Percentiles rank a stretch among this genome's conserved stretches.
phyloP scores from a whole-genome alignment of 53 echinoderm and acorn worm genomes.

The Holothuria scabra region DNA sequence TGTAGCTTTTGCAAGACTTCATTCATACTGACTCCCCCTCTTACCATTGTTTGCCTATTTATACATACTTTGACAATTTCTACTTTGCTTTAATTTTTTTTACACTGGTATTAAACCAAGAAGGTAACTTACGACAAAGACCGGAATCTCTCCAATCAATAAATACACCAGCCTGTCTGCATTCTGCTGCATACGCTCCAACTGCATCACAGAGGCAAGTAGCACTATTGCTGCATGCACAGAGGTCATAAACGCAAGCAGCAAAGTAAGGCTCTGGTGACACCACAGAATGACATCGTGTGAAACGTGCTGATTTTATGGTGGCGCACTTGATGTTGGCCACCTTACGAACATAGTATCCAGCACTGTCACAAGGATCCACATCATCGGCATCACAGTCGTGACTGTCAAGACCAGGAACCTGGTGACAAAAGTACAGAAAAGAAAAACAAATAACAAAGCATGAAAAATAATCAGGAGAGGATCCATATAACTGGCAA shows the following conservation, averaged over 20 bases:
- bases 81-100: too few species aligned
- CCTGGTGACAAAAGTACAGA: conserved; percentile 15
- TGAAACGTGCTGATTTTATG: conserved; percentile 84
- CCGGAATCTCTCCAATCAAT: conserved; percentile 84
- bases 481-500: too few species aligned
- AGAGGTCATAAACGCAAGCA: conserved; percentile 96
- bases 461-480: too few species aligned
- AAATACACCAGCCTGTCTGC: conserved; percentile 79
- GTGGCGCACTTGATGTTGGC: conserved; percentile 94
- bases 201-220: conserved; percentile 92
- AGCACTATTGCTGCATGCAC: conserved; percentile 87
- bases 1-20: too few species aligned
- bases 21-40: too few species aligned
- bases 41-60: too few species aligned
- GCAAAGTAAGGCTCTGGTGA: conserved; percentile 93
- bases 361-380: conserved; percentile 87
- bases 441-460: too few species aligned
- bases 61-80: too few species aligned
- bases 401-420: conserved; percentile 66
- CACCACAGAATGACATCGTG: conserved; percentile 72
- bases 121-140: conserved; percentile 79
- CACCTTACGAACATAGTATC: conserved; percentile 87
- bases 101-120: not conserved
- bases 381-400: conserved; percentile 89
- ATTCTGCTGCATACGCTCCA: conserved; percentile 97